Percentiles rank a stretch among this genome's conserved stretches.
These are phyloP conservation scores for Ia io DNA, from an alignment of 2,113 vertebrate species.

Conservation along the genomic window DNA sequence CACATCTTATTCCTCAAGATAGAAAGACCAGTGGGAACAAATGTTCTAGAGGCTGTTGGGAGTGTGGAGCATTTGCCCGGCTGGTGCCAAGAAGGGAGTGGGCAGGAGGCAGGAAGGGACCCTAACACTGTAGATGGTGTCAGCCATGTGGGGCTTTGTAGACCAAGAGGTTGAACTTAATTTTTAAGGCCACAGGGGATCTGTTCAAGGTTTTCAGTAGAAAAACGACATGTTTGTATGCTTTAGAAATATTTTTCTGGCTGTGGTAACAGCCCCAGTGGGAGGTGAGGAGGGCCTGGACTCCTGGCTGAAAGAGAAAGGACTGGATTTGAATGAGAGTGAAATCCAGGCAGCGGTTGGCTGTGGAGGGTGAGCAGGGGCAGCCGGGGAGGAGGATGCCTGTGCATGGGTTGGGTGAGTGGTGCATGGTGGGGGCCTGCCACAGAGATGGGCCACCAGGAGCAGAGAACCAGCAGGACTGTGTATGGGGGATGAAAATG, in stretches of 20 bases:
- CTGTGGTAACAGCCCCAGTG: background rate
- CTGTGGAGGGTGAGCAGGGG: accelerated
- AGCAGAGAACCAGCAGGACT: background rate
- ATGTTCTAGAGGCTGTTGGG: background rate
- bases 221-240: background rate
- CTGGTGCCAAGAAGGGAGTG: background rate
- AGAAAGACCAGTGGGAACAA: background rate
- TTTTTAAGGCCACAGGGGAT: background rate
- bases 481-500: accelerated
- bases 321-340: background rate
- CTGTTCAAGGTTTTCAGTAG: background rate
- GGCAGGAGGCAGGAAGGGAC: background rate
- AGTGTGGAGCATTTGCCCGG: background rate
- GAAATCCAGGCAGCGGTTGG: background rate
- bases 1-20: background rate
- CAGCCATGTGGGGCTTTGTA: background rate
- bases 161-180: background rate
- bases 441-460: background rate
- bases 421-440: too few species aligned
- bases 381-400: accelerated
- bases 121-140: background rate
- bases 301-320: background rate
- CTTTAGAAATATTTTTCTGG: background rate
- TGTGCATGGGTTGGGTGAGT: background rate
- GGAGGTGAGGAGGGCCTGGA: background rate